Percentiles rank a stretch among this genome's conserved stretches.
These are phyloP conservation scores for Dendronephthya gigantea DNA, from an alignment of 64 coral and sea anemone species.

Conservation along the genomic window DNA sequence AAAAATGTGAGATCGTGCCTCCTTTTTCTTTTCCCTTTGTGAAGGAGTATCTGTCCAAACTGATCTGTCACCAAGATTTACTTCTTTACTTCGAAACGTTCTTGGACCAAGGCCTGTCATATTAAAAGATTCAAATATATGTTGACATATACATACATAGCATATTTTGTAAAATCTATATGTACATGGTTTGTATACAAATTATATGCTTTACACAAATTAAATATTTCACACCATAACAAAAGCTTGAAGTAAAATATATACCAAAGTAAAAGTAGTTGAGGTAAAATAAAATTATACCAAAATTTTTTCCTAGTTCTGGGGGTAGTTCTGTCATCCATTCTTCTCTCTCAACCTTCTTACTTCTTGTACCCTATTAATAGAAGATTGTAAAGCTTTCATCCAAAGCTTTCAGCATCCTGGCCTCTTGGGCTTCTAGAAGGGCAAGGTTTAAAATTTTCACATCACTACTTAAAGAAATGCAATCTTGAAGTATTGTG, in stretches of 20 bases:
- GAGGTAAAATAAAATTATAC: slow-evolving; percentile 24
- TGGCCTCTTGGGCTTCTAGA: too few relatives aligned
- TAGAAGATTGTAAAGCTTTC: background rate
- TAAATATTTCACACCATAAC: too few relatives aligned
- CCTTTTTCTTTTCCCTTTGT: slow-evolving; percentile 59
- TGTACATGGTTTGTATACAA: too few relatives aligned
- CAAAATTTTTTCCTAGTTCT: slow-evolving; percentile 92
- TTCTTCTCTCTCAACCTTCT: slow-evolving; percentile 60
- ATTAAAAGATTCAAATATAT: background rate
- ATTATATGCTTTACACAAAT: too few relatives aligned
- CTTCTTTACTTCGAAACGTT: slow-evolving; percentile 59
- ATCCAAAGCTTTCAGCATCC: too few relatives aligned
- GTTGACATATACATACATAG: background rate
- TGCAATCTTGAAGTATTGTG: too few relatives aligned
- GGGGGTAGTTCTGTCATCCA: slow-evolving; percentile 99
- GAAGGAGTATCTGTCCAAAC: slow-evolving; percentile 91
- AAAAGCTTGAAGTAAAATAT: too few relatives aligned
- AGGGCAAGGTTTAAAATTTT: too few relatives aligned
- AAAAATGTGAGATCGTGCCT: background rate
- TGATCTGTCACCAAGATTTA: slow-evolving; percentile 70
- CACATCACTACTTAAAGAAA: too few relatives aligned
- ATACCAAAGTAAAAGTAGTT: background rate
- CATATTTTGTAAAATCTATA: too few relatives aligned
- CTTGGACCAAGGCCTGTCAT: slow-evolving; percentile 66
- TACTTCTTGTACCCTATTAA: slow-evolving; percentile 50